A percentile compares a stretch with the other conserved stretches of the same genome.
Evolutionary conservation across 2,113 vertebrate species (phyloP).

Genomic region (Propithecus coquereli): DNA sequence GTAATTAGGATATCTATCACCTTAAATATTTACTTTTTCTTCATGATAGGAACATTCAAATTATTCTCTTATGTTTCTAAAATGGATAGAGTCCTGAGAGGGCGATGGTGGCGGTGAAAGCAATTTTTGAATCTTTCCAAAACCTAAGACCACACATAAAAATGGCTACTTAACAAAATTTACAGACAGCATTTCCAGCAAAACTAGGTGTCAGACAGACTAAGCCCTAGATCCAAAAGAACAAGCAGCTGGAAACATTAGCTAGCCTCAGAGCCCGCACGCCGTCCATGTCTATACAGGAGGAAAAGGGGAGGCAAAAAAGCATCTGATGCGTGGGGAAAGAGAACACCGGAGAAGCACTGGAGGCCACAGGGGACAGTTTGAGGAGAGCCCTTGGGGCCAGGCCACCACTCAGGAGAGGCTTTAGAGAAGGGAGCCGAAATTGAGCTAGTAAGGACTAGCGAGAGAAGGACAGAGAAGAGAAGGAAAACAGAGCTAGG

Average conservation of each 20-base stretch:
- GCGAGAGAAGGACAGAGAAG: neutral
- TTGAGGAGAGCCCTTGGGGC: neutral
- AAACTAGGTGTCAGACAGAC: neutral
- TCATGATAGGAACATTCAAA: too few species aligned
- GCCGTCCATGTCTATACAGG: neutral
- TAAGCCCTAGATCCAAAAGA: neutral
- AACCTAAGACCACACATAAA: neutral
- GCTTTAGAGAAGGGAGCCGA: neutral
- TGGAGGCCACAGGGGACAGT: fast-evolving
- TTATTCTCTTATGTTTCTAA: neutral
- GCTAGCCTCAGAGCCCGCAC: fast-evolving
- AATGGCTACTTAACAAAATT: neutral
- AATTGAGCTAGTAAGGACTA: neutral
- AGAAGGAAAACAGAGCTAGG: neutral
- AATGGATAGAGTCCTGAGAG: neutral
- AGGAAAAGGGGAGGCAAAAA: fast-evolving
- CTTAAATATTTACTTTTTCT: too few species aligned
- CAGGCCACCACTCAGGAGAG: neutral
- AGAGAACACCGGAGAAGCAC: neutral
- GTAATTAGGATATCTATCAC: too few species aligned
- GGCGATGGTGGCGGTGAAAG: neutral
- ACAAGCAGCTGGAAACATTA: neutral
- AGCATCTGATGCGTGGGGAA: too few species aligned
- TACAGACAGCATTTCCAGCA: neutral
- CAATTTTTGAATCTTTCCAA: neutral